phyloP scores from a whole-genome alignment of 2,113 vertebrate species.

The Hoplias malabaricus region DNA sequence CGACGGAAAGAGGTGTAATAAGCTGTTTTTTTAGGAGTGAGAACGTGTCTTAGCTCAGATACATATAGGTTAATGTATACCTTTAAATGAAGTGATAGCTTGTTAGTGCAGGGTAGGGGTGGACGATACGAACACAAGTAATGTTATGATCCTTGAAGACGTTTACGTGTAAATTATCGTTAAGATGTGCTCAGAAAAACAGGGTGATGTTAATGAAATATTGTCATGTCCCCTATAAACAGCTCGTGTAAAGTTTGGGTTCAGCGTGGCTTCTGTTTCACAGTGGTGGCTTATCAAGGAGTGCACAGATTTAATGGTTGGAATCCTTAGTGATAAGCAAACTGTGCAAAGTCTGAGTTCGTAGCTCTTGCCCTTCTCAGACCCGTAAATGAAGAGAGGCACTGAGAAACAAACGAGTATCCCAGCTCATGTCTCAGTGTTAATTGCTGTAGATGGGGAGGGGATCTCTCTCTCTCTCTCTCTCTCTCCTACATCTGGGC shows the following conservation, averaged over 20 bases:
- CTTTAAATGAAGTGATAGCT: no score
- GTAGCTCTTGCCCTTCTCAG: not conserved
- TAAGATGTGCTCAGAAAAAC: no score
- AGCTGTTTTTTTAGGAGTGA: conserved; percentile 59
- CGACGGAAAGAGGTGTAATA: conserved; percentile 58
- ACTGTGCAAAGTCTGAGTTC: not conserved
- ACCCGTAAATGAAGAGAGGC: conserved; percentile 31
- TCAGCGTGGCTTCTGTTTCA: not conserved
- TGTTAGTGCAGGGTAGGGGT: no score
- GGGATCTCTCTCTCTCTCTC: conserved; percentile 61
- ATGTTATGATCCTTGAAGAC: no score
- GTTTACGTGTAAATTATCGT: no score
- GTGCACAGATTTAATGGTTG: not conserved
- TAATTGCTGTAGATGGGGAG: conserved; percentile 13
- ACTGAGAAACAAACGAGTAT: conserved; percentile 41
- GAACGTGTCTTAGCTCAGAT: not conserved
- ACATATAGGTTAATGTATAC: not conserved
- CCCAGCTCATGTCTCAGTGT: not conserved
- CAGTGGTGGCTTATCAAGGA: not conserved
- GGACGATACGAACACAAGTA: no score
- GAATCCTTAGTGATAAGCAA: not conserved
- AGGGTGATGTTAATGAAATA: no score
- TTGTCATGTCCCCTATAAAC: not conserved
- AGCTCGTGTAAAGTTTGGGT: not conserved
- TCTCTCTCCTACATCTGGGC: conserved; percentile 43